Base-by-base conservation (phyloP, 2,888 invertebrate genomes). In the Caenorhabditis imperialis region DNA sequence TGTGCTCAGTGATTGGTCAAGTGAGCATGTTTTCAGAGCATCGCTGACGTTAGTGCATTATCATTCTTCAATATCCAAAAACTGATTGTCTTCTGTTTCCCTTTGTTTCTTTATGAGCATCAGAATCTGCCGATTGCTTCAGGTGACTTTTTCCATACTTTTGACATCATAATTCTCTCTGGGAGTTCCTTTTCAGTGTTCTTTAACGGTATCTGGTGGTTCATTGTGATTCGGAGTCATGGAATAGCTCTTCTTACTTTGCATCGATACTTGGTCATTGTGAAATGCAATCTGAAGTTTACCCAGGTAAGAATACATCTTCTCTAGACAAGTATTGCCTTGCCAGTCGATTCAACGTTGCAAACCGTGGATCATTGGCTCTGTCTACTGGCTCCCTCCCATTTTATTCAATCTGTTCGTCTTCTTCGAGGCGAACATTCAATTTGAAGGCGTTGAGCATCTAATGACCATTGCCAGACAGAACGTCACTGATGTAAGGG, bases 321-420 rank as follows among this genome's bases (percentile, higher is more conserved):
- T n/a, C n/a, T n/a, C n/a, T n/a, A n/a, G n/a, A n/a, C n/a, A n/a
- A n/a, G n/a, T n/a, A n/a, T n/a, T n/a, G 6, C 22, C 23, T 37
- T 58, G 25, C 4, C 30, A 16, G 18, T 8, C 10, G 0, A 23
- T 35, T 14, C 47, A 58, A 37, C 18, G 18, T 12, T 35, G 20
- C 3, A 47, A 35, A 16, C 25, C 47, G 0, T 47, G 45, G 47
- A 23, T n/a, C 12, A 23, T 57, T 12, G 3, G 20, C 6, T 14
- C 47, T 1, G 2, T 58, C 12, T 58, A 58, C 16, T 58, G 58
- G 58, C 20, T 58, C n/a, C 45, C 47, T 2, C 25, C 58, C 5
- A 16, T 47, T 6, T 1, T 37, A 2, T 45, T 58, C 30, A 33
- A 18, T 14, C 7, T 27, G 4, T 2, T 58, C n/a, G 33, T 37